Conservation (phyloP, 2,888 invertebrate genomes). For the Campoplex nolae region DNA sequence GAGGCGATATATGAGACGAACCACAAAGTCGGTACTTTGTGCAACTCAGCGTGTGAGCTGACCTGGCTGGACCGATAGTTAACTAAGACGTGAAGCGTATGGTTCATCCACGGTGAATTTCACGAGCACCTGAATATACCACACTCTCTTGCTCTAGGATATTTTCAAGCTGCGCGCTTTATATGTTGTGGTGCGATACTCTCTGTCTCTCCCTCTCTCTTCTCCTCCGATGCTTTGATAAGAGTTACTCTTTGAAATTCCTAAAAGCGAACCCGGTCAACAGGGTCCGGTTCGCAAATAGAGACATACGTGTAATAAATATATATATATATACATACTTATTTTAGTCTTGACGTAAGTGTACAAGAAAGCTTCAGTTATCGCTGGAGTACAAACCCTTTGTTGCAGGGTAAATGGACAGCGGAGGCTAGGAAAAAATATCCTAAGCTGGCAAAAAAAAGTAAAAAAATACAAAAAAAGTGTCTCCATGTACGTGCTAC, state of each 20-base stretch:
- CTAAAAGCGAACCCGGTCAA: conserved; percentile 76
- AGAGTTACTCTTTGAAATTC: conserved; percentile 79
- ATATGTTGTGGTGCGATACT: conserved; percentile 42
- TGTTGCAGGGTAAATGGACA: conserved; percentile 65
- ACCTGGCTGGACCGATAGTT: conserved; percentile 61
- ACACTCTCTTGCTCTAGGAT: conserved; percentile 25
- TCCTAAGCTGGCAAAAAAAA: conserved; percentile 40
- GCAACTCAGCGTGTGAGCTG: conserved; percentile 48
- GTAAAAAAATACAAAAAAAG: conserved; percentile 41
- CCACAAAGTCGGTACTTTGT: conserved; percentile 63
- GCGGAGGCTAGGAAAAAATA: conserved; percentile 62
- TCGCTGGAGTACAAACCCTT: conserved; percentile 61
- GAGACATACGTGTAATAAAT: no score
- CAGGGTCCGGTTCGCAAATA: conserved; percentile 66
- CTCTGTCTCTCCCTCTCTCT: conserved; percentile 28
- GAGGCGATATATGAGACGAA: conserved; percentile 16
- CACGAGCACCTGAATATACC: conserved; percentile 50
- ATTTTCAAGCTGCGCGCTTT: conserved; percentile 51
- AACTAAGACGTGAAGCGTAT: conserved; percentile 46
- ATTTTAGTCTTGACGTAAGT: conserved; percentile 62
- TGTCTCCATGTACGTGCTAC: conserved; percentile 55
- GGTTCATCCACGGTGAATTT: conserved; percentile 43
- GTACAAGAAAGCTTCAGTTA: conserved; percentile 68
- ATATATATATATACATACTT: conserved; percentile 12
- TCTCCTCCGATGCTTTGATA: conserved; percentile 24